Evolutionary conservation across 1,140 invertebrate genomes (phyloP).

Genomic region (Drosophila gunungcola): DNA sequence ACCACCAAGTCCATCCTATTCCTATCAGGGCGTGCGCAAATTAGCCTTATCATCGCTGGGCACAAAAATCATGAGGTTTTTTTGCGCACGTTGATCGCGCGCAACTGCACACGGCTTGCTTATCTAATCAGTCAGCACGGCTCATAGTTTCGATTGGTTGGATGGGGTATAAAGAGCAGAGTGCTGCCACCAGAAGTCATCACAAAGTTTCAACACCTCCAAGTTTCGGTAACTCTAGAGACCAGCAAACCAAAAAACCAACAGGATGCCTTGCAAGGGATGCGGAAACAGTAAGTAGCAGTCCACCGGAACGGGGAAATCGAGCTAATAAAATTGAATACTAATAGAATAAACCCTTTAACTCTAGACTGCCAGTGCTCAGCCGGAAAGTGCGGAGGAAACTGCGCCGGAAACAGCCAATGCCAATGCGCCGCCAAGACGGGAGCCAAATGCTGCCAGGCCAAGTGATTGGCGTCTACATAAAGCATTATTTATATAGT

Average conservation of each 20-base stretch:
- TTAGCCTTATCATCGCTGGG: slow-evolving; percentile 11
- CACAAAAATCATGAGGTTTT: slow-evolving; percentile 23
- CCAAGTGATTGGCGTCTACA: slow-evolving; percentile 35
- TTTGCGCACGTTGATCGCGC: slow-evolving; percentile 46
- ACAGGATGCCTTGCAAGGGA: slow-evolving; percentile 73
- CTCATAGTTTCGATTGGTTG: slow-evolving; percentile 1
- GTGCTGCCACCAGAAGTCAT: neutral
- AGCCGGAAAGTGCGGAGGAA: slow-evolving; percentile 63
- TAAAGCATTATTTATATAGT: slow-evolving; percentile 2
- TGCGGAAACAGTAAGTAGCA: slow-evolving; percentile 69
- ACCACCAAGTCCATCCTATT: slow-evolving; percentile 8
- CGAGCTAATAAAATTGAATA: neutral
- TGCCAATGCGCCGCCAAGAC: slow-evolving; percentile 61
- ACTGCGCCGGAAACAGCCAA: slow-evolving; percentile 61
- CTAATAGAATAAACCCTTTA: slow-evolving; percentile 4
- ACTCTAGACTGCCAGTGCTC: slow-evolving; percentile 64
- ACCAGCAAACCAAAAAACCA: neutral
- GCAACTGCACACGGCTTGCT: slow-evolving; percentile 60
- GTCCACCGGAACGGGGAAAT: neutral
- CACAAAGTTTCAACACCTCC: slow-evolving; percentile 21
- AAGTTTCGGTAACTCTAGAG: neutral
- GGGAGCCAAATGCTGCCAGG: slow-evolving; percentile 53
- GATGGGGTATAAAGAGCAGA: slow-evolving; percentile 42
- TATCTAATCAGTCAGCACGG: slow-evolving; percentile 54
- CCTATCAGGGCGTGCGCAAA: slow-evolving; percentile 50